Conservation (phyloP, 2,797 vertebrate species). For the Chaetodon trifasciatus region DNA sequence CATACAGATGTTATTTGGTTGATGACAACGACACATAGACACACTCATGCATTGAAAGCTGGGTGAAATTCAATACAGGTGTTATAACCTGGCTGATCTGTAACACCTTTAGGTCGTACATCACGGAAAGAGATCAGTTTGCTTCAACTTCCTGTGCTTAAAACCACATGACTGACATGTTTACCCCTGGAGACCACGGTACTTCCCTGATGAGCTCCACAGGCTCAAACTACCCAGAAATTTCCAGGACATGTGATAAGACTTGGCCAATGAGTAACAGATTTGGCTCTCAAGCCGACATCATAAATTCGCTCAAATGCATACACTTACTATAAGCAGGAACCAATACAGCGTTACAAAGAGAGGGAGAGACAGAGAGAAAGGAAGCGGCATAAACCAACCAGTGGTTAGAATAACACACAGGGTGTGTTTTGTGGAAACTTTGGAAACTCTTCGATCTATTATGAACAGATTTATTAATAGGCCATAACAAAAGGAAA, state of each 20-base stretch:
- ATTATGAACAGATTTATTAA: conserved; percentile 67
- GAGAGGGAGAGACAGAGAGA: conserved; percentile 20
- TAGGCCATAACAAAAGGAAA: conserved; percentile 69
- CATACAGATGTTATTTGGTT: conserved; percentile 53
- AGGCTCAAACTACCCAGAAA: conserved; percentile 52
- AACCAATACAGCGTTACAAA: conserved; percentile 32
- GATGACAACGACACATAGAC: conserved; percentile 23
- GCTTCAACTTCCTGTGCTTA: conserved; percentile 30
- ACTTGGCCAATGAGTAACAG: conserved; percentile 72
- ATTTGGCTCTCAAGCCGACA: conserved; percentile 56
- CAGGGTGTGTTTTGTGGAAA: conserved; percentile 61
- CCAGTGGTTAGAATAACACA: conserved; percentile 58
- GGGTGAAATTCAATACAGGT: conserved; percentile 53
- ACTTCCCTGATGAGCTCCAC: conserved; percentile 65
- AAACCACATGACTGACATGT: conserved; percentile 59
- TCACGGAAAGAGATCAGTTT: conserved; percentile 43
- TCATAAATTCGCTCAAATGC: conserved; percentile 13
- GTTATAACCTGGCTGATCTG: conserved; percentile 43
- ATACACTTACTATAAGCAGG: neutral
- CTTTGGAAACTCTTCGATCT: conserved; percentile 58
- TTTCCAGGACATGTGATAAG: conserved; percentile 72
- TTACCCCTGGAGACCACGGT: conserved; percentile 55
- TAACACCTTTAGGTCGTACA: conserved; percentile 32
- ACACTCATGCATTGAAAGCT: neutral
- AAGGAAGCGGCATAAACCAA: conserved; percentile 44